A percentile compares a stretch with the other conserved stretches of the same genome.
Evolutionary conservation across 2,888 invertebrate genomes (phyloP).

Genomic region (Acrobasis repandana): DNA sequence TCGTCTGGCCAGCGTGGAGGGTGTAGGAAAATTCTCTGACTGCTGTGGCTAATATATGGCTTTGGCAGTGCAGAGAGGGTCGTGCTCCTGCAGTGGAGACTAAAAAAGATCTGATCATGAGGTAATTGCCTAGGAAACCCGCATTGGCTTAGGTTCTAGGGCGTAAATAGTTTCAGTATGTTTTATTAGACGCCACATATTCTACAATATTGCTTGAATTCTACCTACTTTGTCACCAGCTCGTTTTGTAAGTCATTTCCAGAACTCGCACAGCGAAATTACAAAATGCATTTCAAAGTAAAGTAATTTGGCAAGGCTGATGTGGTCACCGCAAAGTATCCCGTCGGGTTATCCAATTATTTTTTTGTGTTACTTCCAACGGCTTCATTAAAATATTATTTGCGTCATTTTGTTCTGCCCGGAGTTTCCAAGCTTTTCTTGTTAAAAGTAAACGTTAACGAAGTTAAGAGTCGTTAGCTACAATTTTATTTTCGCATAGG

Average conservation of each 20-base stretch:
- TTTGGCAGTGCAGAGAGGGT: too few relatives aligned
- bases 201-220: too few relatives aligned
- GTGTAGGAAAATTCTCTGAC: too few relatives aligned
- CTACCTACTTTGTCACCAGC: too few relatives aligned
- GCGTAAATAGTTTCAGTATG: too few relatives aligned
- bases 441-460: background rate
- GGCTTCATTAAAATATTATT: conserved; percentile 1
- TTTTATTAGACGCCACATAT: too few relatives aligned
- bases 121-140: too few relatives aligned
- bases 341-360: background rate
- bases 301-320: background rate
- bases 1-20: too few relatives aligned
- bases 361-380: background rate
- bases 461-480: background rate
- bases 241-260: background rate
- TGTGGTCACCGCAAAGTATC: background rate
- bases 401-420: background rate
- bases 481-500: background rate
- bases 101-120: conserved; percentile 7
- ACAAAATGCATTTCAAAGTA: background rate
- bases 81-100: too few relatives aligned
- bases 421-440: background rate
- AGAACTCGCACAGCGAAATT: background rate
- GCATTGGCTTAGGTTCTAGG: too few relatives aligned
- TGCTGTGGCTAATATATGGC: too few relatives aligned